phyloP scores from a whole-genome alignment of 2,797 vertebrate genomes.

The Helarctos malayanus region DNA sequence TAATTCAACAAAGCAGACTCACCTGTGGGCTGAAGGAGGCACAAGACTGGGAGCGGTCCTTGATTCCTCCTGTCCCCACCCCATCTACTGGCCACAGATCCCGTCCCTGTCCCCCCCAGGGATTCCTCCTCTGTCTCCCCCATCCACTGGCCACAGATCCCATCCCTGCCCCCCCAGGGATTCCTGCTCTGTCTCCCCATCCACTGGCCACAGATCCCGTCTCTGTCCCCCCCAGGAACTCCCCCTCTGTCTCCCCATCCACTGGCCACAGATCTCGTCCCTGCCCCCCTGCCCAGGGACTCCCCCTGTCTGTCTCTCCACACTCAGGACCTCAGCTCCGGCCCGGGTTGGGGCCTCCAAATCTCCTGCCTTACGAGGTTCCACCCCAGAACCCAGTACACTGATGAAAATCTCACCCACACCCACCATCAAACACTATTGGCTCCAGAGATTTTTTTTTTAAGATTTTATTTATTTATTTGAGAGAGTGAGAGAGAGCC shows the following conservation, averaged over 20 bases:
- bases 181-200: no score
- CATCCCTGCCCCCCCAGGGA: neutral
- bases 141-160: neutral
- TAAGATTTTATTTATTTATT: no score
- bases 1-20: neutral
- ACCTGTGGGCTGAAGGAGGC: neutral
- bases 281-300: neutral
- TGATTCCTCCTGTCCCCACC: no score
- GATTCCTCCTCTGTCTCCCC: neutral
- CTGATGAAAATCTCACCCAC: neutral
- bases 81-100: no score
- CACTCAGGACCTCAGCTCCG: neutral
- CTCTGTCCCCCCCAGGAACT: fast-evolving
- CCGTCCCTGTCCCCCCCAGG: no score
- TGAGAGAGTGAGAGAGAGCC: neutral
- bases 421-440: neutral
- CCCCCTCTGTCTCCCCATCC: no score
- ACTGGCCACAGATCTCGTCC: neutral
- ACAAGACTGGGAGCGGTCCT: neutral
- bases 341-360: neutral
- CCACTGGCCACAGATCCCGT: no score
- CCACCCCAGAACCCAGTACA: neutral
- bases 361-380: neutral
- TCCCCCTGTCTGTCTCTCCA: neutral
- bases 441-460: neutral